Conservation (phyloP, 1,140 invertebrate species). For the Scaptomyza montana region DNA sequence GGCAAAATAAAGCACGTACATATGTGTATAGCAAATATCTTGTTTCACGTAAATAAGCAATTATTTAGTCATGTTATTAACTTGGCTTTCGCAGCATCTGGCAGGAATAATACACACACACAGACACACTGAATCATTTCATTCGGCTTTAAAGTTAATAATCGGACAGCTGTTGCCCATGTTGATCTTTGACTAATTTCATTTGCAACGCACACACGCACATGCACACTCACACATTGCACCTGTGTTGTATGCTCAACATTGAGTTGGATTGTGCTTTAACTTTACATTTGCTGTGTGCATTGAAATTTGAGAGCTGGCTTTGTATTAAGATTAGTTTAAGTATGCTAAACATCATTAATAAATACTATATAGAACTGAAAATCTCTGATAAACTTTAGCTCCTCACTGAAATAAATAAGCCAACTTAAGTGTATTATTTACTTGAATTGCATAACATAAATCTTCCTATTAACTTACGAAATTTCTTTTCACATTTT, state of each 20-base stretch:
- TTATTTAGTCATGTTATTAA: constrained; percentile 61
- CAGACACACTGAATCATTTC: constrained; percentile 1
- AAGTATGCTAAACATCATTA: neutral
- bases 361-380: neutral
- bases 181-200: constrained; percentile 37
- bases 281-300: neutral
- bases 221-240: too few relatives aligned
- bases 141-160: constrained; percentile 37
- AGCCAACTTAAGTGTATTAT: constrained; percentile 16
- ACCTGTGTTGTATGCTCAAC: constrained; percentile 1
- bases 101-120: constrained; percentile 19
- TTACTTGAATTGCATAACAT: constrained; percentile 19
- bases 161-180: constrained; percentile 7
- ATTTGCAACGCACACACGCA: constrained; percentile 12
- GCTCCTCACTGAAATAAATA: constrained; percentile 1
- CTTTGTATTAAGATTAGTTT: neutral
- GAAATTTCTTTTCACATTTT: constrained; percentile 11
- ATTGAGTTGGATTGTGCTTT: neutral
- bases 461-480: constrained; percentile 16
- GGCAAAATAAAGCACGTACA: constrained; percentile 49
- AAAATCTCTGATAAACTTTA: neutral
- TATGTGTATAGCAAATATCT: constrained; percentile 7
- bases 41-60: constrained; percentile 62
- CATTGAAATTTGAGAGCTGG: neutral
- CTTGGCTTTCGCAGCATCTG: constrained; percentile 14